phyloP scores from a whole-genome alignment of 2,888 invertebrate species.

The Diaprepes abbreviatus region DNA sequence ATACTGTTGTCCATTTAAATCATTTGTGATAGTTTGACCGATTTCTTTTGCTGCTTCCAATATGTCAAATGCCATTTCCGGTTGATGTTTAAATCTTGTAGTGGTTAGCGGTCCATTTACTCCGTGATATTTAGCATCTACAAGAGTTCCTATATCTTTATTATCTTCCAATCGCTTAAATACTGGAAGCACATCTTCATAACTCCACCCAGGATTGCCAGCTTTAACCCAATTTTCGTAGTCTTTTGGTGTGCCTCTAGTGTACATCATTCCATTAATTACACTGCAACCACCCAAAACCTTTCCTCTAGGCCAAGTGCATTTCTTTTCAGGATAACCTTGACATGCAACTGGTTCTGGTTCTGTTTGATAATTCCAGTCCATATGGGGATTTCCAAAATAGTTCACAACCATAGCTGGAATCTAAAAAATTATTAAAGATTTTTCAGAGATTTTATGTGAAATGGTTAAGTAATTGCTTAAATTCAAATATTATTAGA shows the following conservation, averaged over 20 bases:
- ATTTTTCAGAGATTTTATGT: too few relatives aligned
- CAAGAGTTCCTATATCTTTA: constrained; percentile 72
- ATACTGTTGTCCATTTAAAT: constrained; percentile 75
- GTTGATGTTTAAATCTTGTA: constrained; percentile 76
- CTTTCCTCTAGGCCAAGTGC: constrained; percentile 80
- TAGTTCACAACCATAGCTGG: constrained; percentile 80
- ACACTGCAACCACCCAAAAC: constrained; percentile 79
- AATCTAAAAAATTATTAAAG: constrained; percentile 61
- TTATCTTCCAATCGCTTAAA: constrained; percentile 79
- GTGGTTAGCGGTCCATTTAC: constrained; percentile 75
- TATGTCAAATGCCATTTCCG: constrained; percentile 74
- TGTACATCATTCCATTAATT: constrained; percentile 89
- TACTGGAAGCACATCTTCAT: constrained; percentile 82
- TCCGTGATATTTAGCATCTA: constrained; percentile 74
- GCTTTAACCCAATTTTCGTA: constrained; percentile 79
- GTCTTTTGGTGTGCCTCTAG: constrained; percentile 81
- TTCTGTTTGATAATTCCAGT: constrained; percentile 78
- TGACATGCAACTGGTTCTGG: constrained; percentile 76
- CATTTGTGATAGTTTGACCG: constrained; percentile 74
- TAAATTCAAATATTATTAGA: too few relatives aligned
- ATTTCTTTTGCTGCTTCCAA: constrained; percentile 74
- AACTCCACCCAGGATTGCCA: constrained; percentile 84
- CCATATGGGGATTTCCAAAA: constrained; percentile 74
- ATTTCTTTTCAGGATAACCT: constrained; percentile 70
- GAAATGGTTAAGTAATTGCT: too few relatives aligned